Percentiles rank a stretch among this genome's conserved stretches.
Evolutionary conservation across 64 coral and sea anemone genomes (phyloP).

Genomic region (Catalaphyllia jardinei): DNA sequence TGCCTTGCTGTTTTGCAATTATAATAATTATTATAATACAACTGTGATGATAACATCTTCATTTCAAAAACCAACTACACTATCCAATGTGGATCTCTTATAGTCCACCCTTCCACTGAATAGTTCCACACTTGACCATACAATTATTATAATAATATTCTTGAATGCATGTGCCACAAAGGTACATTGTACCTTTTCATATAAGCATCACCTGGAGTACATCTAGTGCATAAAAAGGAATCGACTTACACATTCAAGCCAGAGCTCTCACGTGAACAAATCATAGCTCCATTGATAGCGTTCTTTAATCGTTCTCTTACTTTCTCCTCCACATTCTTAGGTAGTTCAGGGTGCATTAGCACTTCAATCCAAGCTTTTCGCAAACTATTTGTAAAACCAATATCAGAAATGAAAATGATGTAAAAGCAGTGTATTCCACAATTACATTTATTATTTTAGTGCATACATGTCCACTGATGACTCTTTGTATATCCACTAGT

Average conservation of each 20-base stretch:
- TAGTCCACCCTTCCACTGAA: too few relatives aligned
- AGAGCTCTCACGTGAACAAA: slow-evolving; percentile 35
- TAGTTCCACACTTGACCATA: too few relatives aligned
- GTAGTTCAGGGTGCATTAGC: slow-evolving; percentile 61
- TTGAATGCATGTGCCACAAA: not conserved
- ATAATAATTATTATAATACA: too few relatives aligned
- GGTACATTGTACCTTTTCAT: not conserved
- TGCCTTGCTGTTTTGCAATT: too few relatives aligned
- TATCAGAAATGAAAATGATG: not conserved
- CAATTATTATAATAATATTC: too few relatives aligned
- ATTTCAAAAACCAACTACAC: too few relatives aligned
- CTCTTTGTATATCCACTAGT: too few relatives aligned
- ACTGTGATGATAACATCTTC: too few relatives aligned
- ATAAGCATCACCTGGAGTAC: not conserved
- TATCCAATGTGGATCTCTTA: too few relatives aligned
- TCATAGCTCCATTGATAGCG: slow-evolving; percentile 39
- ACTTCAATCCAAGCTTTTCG: slow-evolving; percentile 69
- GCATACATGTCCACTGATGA: too few relatives aligned
- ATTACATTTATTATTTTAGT: too few relatives aligned
- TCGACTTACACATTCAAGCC: slow-evolving; percentile 39
- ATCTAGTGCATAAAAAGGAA: slow-evolving; percentile 27
- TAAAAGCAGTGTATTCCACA: not conserved
- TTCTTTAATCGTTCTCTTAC: slow-evolving; percentile 63
- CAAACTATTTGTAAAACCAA: slow-evolving; percentile 2
- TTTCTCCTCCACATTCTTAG: slow-evolving; percentile 53